Evolutionary conservation across 2,888 invertebrate species (phyloP).

Genomic region (Drosophila ustulata): DNA sequence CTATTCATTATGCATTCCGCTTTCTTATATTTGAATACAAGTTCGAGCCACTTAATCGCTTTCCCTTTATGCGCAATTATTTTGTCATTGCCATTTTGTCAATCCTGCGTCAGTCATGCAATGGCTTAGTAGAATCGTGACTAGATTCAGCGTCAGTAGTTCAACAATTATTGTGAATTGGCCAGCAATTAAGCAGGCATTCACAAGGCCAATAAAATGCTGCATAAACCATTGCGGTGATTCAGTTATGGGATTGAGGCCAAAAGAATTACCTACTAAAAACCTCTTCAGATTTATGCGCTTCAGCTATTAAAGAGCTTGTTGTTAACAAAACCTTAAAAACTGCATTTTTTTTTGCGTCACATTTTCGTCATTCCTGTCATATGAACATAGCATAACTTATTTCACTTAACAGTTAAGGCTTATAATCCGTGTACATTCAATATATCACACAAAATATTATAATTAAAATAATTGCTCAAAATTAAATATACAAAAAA

Average conservation of each 20-base stretch:
- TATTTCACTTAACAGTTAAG: too few relatives aligned
- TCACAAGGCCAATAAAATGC: constrained; percentile 10
- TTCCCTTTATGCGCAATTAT: constrained; percentile 43
- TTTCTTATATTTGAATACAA: constrained; percentile 34
- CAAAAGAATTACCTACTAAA: neutral
- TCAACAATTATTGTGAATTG: constrained; percentile 19
- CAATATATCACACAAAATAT: too few relatives aligned
- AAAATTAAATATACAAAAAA: too few relatives aligned
- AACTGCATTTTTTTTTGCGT: too few relatives aligned
- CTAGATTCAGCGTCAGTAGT: neutral
- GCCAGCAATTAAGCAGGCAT: constrained; percentile 11
- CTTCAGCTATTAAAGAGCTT: too few relatives aligned
- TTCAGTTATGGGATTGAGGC: neutral
- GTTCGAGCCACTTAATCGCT: constrained; percentile 28
- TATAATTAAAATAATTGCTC: too few relatives aligned
- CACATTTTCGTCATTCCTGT: too few relatives aligned
- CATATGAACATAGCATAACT: too few relatives aligned
- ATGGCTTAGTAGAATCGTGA: constrained; percentile 1
- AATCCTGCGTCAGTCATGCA: constrained; percentile 35
- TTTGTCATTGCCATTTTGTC: constrained; percentile 57
- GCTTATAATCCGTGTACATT: too few relatives aligned
- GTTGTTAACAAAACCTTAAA: too few relatives aligned
- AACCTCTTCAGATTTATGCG: neutral
- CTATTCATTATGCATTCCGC: constrained; percentile 23
- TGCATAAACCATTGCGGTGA: neutral